These are phyloP conservation scores for Ormyrus labotus DNA, from an alignment of 2,888 invertebrate genomes.

Conservation along the genomic window DNA sequence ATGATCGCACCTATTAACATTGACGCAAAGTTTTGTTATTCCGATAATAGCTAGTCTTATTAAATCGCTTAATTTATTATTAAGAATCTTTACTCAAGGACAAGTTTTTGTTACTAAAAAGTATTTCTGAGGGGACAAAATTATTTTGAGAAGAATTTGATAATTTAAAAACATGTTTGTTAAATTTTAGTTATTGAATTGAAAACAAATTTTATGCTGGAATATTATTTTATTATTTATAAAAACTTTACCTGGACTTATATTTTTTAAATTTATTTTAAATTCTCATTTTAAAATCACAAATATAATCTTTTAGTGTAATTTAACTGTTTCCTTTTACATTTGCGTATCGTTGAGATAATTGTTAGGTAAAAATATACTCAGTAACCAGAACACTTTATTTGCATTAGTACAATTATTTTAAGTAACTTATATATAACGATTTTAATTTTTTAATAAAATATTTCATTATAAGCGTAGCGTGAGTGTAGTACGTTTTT, in stretches of 20 bases:
- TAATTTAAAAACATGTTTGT: not conserved
- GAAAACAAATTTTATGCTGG: not conserved
- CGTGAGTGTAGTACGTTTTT: conserved; percentile 6
- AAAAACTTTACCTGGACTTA: not conserved
- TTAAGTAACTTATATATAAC: conserved; percentile 22
- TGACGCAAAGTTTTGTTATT: conserved; percentile 56
- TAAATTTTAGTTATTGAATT: not conserved
- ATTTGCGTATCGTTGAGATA: conserved; percentile 8
- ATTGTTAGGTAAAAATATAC: conserved; percentile 5
- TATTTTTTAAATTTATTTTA: not conserved
- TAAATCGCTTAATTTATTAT: conserved; percentile 58
- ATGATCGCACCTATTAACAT: conserved; percentile 44
- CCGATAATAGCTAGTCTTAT: conserved; percentile 71
- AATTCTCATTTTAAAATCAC: not conserved
- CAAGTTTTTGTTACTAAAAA: conserved; percentile 41
- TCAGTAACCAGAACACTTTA: not conserved
- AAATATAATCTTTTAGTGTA: not conserved
- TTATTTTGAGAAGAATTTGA: conserved; percentile 10
- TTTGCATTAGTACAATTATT: conserved; percentile 39
- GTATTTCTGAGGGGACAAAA: conserved; percentile 35
- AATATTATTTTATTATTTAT: not conserved
- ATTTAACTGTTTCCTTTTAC: not conserved
- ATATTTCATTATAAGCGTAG: not conserved
- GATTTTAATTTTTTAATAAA: conserved; percentile 19
- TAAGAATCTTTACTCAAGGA: conserved; percentile 31